Base-by-base conservation (phyloP, 2,113 vertebrate genomes). In the Lathamus discolor region DNA sequence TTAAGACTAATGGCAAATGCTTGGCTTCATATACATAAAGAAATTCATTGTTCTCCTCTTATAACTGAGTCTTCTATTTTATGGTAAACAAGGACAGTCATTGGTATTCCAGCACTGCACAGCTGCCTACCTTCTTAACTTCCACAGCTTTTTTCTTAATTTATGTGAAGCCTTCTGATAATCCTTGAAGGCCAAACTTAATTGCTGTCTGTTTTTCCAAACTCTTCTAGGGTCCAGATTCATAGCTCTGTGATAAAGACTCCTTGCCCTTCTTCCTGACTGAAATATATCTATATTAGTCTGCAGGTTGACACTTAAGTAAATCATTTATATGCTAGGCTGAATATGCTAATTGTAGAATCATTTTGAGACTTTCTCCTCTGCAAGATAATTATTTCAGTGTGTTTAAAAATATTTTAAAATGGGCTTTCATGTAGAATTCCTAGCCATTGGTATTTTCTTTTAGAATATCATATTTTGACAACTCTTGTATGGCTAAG, bases 181-280 rank as follows among this genome's bases (percentile, higher is more conserved):
- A 96, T 96, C 92, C 92, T 96, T 89, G 93, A 97, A 96, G 93
- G 93, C 95, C 95, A 97, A 95, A 96, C 96, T 96, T 96, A 96
- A 97, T 96, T 94, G 92, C 93, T 92, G 62, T 83, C 95, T 96
- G 70, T 96, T 95, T 92, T 93, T 73, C 92, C 83, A 94, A 95
- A 88, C 92, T 89, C 91, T 95, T 96, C 88, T 39, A 84, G 74
- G 92, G 90, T 91, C 83, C 81, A 80, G 88, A 96, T 93, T 93
- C 88, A 87, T 69, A 93, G 86, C 81, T 85, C 63, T 89, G 83
- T 91, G 95, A 96, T 96, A 92, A 96, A 95, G 88, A 83, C 77
- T 96, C 76, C 52, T 88, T 95, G 95, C 90, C 95, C 93, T 94
- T 94, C 86, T 90, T 87, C 92, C 91, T 96, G 96, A 95, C 96